Evolutionary conservation across 2,113 vertebrate species (phyloP).

Genomic region (Ploceus nigricollis): DNA sequence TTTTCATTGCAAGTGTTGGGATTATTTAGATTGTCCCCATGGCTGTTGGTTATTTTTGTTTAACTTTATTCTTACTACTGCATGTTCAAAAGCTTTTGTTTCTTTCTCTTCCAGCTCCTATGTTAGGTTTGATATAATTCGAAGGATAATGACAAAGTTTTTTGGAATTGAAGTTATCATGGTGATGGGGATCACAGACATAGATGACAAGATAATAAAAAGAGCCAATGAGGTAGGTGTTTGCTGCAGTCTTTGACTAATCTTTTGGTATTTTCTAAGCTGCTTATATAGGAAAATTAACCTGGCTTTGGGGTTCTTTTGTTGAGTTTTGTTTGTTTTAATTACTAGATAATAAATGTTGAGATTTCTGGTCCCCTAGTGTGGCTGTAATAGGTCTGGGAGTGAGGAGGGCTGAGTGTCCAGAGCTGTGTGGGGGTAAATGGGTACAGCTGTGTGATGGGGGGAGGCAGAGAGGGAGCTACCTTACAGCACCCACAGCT

Average conservation of each 20-base stretch:
- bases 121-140: slow-evolving; percentile 91
- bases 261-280: not conserved
- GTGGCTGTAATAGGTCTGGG: not conserved
- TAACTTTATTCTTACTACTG: not conserved
- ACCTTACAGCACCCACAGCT: rapidly evolving
- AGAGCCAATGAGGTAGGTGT: slow-evolving; percentile 81
- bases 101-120: slow-evolving; percentile 81
- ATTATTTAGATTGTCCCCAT: not conserved
- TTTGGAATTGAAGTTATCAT: slow-evolving; percentile 88
- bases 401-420: rapidly evolving
- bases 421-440: not conserved
- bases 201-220: slow-evolving; percentile 94
- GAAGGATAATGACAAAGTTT: slow-evolving; percentile 83
- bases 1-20: not conserved
- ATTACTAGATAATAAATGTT: not conserved
- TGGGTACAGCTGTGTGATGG: not conserved
- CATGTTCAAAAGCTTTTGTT: not conserved
- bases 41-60: not conserved
- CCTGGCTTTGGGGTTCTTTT: not conserved
- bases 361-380: not conserved
- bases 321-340: not conserved
- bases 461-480: not conserved
- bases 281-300: not conserved
- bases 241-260: not conserved
- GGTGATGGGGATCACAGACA: slow-evolving; percentile 94